Evolutionary conservation across 2,888 invertebrate genomes (phyloP).

Genomic region (Synanthedon vespiformis): DNA sequence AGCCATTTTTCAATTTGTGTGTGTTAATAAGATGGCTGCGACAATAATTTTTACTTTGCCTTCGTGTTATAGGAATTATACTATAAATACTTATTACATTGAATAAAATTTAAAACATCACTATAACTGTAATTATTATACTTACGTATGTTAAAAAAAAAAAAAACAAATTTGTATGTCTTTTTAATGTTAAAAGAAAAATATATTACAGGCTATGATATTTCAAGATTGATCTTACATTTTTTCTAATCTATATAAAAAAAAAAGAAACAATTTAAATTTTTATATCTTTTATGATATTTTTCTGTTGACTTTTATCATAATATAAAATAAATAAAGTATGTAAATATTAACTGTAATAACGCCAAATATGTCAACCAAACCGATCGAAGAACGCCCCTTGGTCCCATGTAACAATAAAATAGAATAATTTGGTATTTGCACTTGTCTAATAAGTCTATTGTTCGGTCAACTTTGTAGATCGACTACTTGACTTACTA

Average conservation of each 20-base stretch:
- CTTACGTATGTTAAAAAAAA: too few relatives aligned
- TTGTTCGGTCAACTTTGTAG: background rate
- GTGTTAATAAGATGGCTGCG: constrained; percentile 2
- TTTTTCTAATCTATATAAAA: too few relatives aligned
- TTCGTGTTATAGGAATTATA: background rate
- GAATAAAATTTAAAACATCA: too few relatives aligned
- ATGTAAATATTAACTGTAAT: background rate
- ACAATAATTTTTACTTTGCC: constrained; percentile 3
- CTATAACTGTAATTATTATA: too few relatives aligned
- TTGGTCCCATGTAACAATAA: background rate
- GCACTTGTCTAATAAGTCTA: background rate
- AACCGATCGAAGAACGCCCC: background rate
- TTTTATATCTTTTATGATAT: background rate
- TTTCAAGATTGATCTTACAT: too few relatives aligned
- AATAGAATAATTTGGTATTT: background rate
- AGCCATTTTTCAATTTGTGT: too few relatives aligned
- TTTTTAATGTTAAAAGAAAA: too few relatives aligned
- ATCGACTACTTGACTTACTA: too few relatives aligned
- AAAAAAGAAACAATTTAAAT: background rate
- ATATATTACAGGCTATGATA: too few relatives aligned
- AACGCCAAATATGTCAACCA: background rate
- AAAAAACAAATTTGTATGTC: too few relatives aligned
- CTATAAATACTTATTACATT: background rate
- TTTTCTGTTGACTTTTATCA: background rate
- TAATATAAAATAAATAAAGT: background rate